Evolutionary conservation across 2,797 vertebrate genomes (phyloP).

Genomic region (Rhynchonycteris naso): DNA sequence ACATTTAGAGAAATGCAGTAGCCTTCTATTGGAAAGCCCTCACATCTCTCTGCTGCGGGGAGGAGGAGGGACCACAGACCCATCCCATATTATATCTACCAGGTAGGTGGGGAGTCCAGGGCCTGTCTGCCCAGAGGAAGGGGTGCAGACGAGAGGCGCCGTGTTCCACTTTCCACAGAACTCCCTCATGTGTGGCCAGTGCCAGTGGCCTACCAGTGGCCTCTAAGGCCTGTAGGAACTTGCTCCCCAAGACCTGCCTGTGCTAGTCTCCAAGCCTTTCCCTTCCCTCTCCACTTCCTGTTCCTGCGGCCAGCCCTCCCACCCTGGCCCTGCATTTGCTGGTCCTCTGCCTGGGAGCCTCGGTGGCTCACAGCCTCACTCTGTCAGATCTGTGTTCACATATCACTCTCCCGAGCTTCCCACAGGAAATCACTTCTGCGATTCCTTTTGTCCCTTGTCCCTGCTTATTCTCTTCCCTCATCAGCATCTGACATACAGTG

Average conservation of each 20-base stretch:
- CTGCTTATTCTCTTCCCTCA: background rate
- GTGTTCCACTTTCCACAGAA: background rate
- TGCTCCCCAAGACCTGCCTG: background rate
- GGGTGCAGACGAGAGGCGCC: background rate
- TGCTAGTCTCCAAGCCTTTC: accelerated
- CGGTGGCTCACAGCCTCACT: background rate
- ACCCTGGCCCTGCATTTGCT: background rate
- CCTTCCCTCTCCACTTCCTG: too few relatives aligned
- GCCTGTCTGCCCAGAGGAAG: background rate
- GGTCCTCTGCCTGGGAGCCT: background rate
- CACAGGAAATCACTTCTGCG: accelerated
- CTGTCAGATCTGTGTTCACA: background rate
- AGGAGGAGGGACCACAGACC: accelerated
- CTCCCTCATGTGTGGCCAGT: accelerated
- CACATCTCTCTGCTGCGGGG: background rate
- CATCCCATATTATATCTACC: background rate
- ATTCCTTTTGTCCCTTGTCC: background rate
- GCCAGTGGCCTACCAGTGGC: background rate
- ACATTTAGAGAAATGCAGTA: background rate
- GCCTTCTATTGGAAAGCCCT: background rate
- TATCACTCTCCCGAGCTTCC: background rate
- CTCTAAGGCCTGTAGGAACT: background rate
- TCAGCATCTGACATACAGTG: background rate
- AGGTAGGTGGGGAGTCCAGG: background rate
- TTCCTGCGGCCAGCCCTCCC: too few relatives aligned